These are phyloP conservation scores for Mechanitis mazaeus DNA, from an alignment of 2,888 invertebrate genomes.

Conservation along the genomic window DNA sequence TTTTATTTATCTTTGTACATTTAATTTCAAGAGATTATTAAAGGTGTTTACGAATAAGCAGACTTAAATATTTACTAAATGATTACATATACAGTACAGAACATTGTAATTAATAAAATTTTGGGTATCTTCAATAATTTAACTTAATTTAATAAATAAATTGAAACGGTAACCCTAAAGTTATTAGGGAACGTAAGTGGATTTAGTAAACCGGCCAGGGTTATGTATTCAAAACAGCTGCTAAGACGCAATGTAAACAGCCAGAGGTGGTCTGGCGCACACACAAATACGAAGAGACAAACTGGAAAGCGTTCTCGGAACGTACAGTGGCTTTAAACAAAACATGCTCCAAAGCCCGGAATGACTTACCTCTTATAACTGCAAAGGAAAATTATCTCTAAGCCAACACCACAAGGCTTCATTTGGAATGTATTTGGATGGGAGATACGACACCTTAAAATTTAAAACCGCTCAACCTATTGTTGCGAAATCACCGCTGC, in stretches of 20 bases:
- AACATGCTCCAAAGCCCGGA: constrained; percentile 10
- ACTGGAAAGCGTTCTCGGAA: constrained; percentile 20
- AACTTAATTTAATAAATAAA: too few species aligned
- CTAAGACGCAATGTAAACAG: constrained; percentile 21
- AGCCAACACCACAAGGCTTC: background rate
- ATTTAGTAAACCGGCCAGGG: constrained; percentile 1
- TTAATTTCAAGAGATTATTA: too few species aligned
- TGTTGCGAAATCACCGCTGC: constrained; percentile 19
- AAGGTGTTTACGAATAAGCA: too few species aligned
- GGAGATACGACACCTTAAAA: background rate
- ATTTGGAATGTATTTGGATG: background rate
- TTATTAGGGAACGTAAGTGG: background rate
- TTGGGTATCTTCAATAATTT: too few species aligned
- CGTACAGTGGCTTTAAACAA: constrained; percentile 20
- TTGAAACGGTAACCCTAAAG: too few species aligned
- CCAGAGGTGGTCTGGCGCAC: constrained; percentile 17
- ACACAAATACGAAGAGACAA: constrained; percentile 20
- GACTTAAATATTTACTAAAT: too few species aligned
- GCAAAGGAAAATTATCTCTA: background rate
- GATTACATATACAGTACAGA: too few species aligned
- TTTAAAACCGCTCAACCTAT: constrained; percentile 8
- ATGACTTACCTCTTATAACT: constrained; percentile 6
- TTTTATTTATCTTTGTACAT: too few species aligned
- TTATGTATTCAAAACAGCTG: constrained; percentile 15
- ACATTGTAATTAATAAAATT: too few species aligned